Percentiles rank a stretch among this genome's conserved stretches.
Evolutionary conservation across 30 jellyfish, hydroid and myxozoan genomes (phyloP).

Genomic region (Phacellophora camtschatica): DNA sequence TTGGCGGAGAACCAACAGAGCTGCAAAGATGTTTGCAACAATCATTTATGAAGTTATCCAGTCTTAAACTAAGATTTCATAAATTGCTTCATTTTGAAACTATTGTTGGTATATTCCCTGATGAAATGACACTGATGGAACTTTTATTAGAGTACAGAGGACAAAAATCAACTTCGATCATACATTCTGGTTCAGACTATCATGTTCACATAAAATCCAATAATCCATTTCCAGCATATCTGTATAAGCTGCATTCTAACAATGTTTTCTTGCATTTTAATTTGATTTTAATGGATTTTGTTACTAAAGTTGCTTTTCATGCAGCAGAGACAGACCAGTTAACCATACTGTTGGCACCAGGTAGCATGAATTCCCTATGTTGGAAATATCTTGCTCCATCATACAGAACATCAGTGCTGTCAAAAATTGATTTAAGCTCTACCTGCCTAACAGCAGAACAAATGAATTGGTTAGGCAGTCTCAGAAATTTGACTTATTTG

Average conservation of each 20-base stretch:
- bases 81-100: constrained; percentile 67
- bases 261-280: constrained; percentile 75
- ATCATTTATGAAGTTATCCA: constrained; percentile 43
- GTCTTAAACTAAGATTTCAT: constrained; percentile 68
- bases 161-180: constrained; percentile 44
- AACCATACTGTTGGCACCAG: constrained; percentile 79
- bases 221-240: constrained; percentile 45
- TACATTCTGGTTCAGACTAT: constrained; percentile 51
- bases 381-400: constrained; percentile 77
- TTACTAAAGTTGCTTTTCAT: constrained; percentile 63
- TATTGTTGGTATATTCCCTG: constrained; percentile 50
- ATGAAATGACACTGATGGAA: constrained; percentile 57
- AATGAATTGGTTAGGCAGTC: constrained; percentile 93
- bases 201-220: constrained; percentile 25
- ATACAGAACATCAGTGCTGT: constrained; percentile 34
- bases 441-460: constrained; percentile 68
- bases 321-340: constrained; percentile 78
- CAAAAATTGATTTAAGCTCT: constrained; percentile 69
- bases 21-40: constrained; percentile 12
- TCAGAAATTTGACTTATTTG: constrained; percentile 59
- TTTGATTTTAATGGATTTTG: constrained; percentile 75
- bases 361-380: constrained; percentile 72
- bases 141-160: constrained; percentile 69
- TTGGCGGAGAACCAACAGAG: constrained; percentile 43
- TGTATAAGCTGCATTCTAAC: not conserved